Percentiles rank a stretch among this genome's conserved stretches.
Conservation (phyloP, 2,113 vertebrate species). For the Barnardius zonarius region DNA sequence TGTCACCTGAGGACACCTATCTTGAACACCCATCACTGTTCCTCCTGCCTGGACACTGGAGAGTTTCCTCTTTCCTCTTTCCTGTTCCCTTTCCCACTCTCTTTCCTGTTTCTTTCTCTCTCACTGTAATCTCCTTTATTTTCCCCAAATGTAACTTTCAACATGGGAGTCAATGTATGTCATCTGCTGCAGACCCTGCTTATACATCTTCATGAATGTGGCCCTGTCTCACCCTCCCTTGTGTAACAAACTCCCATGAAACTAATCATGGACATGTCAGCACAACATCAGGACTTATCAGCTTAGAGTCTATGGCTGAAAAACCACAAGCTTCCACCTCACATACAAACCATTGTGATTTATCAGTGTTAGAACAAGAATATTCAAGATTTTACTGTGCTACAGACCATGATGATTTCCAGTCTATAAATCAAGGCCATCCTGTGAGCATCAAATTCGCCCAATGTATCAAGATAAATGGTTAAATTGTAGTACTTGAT, state of each 20-base stretch:
- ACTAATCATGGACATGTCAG: not conserved
- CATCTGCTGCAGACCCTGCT: not conserved
- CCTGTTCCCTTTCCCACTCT: not conserved
- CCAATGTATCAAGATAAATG: not conserved
- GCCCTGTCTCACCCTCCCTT: not conserved
- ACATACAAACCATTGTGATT: not conserved
- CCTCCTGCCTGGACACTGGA: not conserved
- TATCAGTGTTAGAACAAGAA: not conserved
- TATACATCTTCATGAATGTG: not conserved
- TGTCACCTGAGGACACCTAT: accelerated
- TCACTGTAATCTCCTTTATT: not conserved
- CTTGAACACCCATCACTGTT: not conserved
- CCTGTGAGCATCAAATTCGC: not conserved
- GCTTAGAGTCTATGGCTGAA: not conserved
- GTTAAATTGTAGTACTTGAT: not conserved
- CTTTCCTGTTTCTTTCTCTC: not conserved
- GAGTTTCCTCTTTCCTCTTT: not conserved
- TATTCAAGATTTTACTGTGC: not conserved
- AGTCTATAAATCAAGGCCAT: not conserved
- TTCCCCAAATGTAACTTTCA: not conserved
- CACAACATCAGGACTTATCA: accelerated
- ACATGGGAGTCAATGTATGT: accelerated
- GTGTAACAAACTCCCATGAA: accelerated
- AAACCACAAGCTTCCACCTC: not conserved
- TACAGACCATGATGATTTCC: not conserved